Evolutionary conservation across 64 coral and sea anemone species (phyloP).

Genomic region (Pocillopora damicornis): DNA sequence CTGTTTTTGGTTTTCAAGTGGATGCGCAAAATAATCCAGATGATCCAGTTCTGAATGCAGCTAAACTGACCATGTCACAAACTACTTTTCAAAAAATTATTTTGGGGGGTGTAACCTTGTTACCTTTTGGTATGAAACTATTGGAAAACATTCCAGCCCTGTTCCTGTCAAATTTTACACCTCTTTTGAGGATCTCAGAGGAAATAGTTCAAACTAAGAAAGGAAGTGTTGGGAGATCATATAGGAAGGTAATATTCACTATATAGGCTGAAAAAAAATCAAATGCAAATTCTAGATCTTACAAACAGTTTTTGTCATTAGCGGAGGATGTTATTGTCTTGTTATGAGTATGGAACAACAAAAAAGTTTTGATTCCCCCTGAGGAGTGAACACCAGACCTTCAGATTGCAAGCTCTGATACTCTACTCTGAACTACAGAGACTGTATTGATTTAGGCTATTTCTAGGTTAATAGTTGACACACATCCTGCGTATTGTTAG

Average conservation of each 20-base stretch:
- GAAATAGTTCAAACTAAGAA: constrained; percentile 27
- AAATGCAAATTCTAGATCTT: too few species aligned
- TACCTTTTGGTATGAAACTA: constrained; percentile 8
- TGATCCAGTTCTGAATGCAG: constrained; percentile 16
- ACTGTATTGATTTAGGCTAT: too few species aligned
- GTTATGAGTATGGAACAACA: too few species aligned
- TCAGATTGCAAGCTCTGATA: too few species aligned
- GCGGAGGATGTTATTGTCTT: too few species aligned
- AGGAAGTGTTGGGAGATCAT: not conserved
- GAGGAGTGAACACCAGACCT: too few species aligned
- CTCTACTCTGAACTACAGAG: too few species aligned
- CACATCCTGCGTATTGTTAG: too few species aligned
- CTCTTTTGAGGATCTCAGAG: constrained; percentile 1
- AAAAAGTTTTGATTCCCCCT: too few species aligned
- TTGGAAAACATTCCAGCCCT: not conserved
- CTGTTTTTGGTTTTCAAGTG: constrained; percentile 29
- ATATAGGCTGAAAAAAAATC: not conserved
- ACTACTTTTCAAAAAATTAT: not conserved
- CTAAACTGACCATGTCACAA: not conserved
- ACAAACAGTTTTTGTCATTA: not conserved
- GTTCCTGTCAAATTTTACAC: not conserved
- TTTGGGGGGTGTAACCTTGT: not conserved
- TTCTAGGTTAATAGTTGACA: too few species aligned
- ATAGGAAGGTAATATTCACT: not conserved
- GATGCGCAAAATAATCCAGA: constrained; percentile 29